Percentiles rank a stretch among this genome's conserved stretches.
These are phyloP conservation scores for Streblospio benedicti DNA, from an alignment of 1,140 invertebrate genomes.

Conservation along the genomic window DNA sequence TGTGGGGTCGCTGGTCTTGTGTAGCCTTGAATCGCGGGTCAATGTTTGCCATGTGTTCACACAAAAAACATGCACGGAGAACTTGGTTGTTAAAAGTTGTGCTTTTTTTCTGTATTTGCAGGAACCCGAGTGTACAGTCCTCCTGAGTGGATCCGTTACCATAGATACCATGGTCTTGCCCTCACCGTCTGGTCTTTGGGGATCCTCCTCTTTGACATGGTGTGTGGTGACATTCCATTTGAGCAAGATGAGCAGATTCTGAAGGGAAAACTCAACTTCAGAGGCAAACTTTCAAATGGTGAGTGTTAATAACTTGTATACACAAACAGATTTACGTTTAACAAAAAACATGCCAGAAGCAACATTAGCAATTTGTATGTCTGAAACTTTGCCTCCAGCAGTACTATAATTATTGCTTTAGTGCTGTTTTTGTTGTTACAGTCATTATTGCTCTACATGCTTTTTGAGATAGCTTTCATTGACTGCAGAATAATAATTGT, in stretches of 20 bases:
- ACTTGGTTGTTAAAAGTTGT: background rate
- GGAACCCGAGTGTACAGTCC: constrained; percentile 62
- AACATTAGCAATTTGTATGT: background rate
- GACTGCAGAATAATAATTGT: background rate
- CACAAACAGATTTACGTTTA: background rate
- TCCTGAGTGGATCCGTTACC: constrained; percentile 60
- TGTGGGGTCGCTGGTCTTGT: no score
- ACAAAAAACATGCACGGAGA: no score
- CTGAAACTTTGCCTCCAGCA: background rate
- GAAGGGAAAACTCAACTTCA: constrained; percentile 32
- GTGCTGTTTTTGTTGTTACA: no score
- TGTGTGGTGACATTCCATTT: constrained; percentile 65
- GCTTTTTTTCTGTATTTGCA: constrained; percentile 39
- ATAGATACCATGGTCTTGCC: constrained; percentile 54
- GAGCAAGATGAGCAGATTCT: constrained; percentile 60
- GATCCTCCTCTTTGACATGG: constrained; percentile 62
- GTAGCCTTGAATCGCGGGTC: no score
- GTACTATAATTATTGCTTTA: background rate
- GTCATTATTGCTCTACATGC: background rate
- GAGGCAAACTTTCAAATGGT: constrained; percentile 2
- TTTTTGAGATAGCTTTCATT: background rate
- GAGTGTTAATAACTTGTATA: background rate
- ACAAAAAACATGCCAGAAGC: no score
- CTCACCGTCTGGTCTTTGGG: constrained; percentile 64
- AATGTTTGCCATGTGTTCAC: no score